A percentile compares a stretch with the other conserved stretches of the same genome.
Conservation (phyloP, 2,113 vertebrate genomes). For the Bubo scandiacus region DNA sequence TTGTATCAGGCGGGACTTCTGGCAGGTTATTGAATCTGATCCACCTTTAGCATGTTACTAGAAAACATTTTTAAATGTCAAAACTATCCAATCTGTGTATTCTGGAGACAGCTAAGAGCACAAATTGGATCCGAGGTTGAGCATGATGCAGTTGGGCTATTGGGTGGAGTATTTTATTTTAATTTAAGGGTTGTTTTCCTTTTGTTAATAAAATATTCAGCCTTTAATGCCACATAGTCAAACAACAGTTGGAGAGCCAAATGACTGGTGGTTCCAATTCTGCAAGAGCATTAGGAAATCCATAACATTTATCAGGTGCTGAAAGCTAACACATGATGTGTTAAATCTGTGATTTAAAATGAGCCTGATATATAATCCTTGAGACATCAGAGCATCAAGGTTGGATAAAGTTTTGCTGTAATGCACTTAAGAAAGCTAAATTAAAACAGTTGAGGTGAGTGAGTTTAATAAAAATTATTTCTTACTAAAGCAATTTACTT, state of each 20-base stretch:
- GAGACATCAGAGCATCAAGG: conserved; percentile 16
- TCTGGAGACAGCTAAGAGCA: neutral
- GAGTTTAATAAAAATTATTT: conserved; percentile 13
- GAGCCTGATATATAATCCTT: conserved; percentile 5
- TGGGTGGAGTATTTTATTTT: neutral
- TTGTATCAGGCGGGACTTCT: neutral
- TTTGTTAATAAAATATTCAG: conserved; percentile 41
- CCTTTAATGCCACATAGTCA: conserved; percentile 4
- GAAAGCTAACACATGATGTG: conserved; percentile 46
- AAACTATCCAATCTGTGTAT: neutral
- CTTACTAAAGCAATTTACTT: neutral
- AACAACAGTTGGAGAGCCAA: conserved; percentile 16
- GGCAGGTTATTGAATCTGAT: neutral
- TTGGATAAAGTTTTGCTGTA: conserved; percentile 20
- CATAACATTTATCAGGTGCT: conserved; percentile 44
- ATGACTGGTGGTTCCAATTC: neutral
- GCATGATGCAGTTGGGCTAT: neutral
- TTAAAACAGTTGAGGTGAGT: conserved; percentile 36
- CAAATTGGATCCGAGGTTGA: neutral
- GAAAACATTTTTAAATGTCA: neutral
- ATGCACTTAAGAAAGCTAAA: conserved; percentile 27
- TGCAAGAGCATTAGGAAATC: conserved; percentile 24
- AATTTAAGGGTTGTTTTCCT: neutral
- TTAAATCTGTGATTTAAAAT: conserved; percentile 46
- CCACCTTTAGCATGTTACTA: neutral